Conservation (phyloP, 2,888 invertebrate species). For the Uloborus plumipes region DNA sequence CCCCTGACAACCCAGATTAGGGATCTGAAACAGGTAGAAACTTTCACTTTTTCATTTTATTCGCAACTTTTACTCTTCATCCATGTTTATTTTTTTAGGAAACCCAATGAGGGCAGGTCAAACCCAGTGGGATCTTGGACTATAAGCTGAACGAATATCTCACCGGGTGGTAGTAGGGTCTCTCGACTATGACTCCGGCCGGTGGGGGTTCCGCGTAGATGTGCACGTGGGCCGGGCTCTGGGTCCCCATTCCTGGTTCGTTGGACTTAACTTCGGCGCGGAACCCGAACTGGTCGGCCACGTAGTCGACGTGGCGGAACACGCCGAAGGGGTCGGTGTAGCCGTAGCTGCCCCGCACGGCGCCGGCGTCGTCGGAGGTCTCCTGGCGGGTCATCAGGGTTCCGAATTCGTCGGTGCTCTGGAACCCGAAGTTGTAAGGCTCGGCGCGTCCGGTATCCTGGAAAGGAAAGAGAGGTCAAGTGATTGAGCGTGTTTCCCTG, state of each 20-base stretch:
- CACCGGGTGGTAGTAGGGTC: slow-evolving; percentile 50
- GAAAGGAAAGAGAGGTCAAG: neutral
- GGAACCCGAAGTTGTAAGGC: slow-evolving; percentile 63
- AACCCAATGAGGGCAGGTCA: no score
- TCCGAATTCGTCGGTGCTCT: slow-evolving; percentile 62
- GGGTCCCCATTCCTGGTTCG: slow-evolving; percentile 62
- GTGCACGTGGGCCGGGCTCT: slow-evolving; percentile 57
- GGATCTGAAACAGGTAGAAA: no score
- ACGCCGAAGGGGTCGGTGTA: slow-evolving; percentile 62
- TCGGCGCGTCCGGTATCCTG: slow-evolving; percentile 43
- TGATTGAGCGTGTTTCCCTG: no score
- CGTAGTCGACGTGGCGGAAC: slow-evolving; percentile 62
- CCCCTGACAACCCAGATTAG: no score
- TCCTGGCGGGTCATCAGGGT: slow-evolving; percentile 59
- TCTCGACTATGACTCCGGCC: slow-evolving; percentile 56
- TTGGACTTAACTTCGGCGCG: slow-evolving; percentile 62
- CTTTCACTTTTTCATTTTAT: no score
- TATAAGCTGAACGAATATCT: no score
- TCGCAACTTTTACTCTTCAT: no score
- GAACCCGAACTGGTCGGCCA: slow-evolving; percentile 58
- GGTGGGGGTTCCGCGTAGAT: slow-evolving; percentile 59
- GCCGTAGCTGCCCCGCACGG: slow-evolving; percentile 63
- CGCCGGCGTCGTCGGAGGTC: slow-evolving; percentile 51
- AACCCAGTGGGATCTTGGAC: no score
- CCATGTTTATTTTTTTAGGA: no score